phyloP scores from a whole-genome alignment of 2,888 invertebrate genomes.

The Anaspis maculata region DNA sequence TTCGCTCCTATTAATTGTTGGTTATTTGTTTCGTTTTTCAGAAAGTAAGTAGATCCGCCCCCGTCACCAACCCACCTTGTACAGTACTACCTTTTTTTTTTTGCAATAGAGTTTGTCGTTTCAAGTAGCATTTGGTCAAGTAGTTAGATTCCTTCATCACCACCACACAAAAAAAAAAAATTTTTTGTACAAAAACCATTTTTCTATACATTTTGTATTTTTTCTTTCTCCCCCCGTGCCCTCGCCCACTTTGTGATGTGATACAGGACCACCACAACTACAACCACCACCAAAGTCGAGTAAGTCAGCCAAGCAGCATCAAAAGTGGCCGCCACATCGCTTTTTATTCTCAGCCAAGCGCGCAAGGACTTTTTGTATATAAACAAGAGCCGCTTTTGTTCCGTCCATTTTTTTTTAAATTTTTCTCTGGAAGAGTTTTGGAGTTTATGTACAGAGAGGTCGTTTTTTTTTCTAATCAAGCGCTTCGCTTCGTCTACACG shows the following conservation, averaged over 20 bases:
- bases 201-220: slow-evolving; percentile 34
- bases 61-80: neutral
- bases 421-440: no score
- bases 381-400: slow-evolving; percentile 6
- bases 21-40: slow-evolving; percentile 37
- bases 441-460: no score
- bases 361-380: slow-evolving; percentile 18
- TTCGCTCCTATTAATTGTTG: slow-evolving; percentile 7
- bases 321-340: slow-evolving; percentile 3
- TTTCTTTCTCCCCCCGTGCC: slow-evolving; percentile 28
- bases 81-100: slow-evolving; percentile 1
- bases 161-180: no score
- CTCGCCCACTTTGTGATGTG: slow-evolving; percentile 28
- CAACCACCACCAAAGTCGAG: slow-evolving; percentile 39
- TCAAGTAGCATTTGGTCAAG: no score
- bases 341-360: slow-evolving; percentile 3
- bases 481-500: no score
- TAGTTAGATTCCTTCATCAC: slow-evolving; percentile 16
- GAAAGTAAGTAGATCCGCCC: slow-evolving; percentile 44
- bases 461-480: no score
- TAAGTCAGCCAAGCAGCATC: slow-evolving; percentile 27
- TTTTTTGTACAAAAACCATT: no score
- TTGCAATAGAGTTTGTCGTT: no score
- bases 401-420: no score
- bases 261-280: slow-evolving; percentile 34